Evolutionary conservation across 2,113 vertebrate species (phyloP).

Genomic region (Platichthys flesus): DNA sequence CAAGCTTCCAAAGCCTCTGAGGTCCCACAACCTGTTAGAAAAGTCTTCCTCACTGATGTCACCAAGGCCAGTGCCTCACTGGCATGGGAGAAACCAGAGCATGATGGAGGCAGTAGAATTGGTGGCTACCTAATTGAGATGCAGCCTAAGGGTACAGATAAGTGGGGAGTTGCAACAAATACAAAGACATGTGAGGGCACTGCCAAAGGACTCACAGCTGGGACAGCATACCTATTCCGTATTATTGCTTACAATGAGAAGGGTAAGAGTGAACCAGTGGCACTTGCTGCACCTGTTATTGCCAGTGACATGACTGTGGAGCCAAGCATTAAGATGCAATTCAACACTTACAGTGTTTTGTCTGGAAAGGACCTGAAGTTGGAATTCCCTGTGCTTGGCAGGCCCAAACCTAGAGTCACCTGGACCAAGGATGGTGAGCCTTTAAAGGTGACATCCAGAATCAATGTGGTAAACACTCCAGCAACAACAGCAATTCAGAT

Average conservation of each 20-base stretch:
- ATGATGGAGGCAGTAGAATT: conserved; percentile 96
- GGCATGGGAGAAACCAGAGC: conserved; percentile 95
- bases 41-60: conserved; percentile 91
- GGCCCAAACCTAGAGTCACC: conserved; percentile 88
- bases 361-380: conserved; percentile 93
- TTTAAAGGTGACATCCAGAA: conserved; percentile 93
- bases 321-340: conserved; percentile 89
- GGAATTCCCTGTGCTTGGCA: conserved; percentile 91
- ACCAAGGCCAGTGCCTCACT: conserved; percentile 91
- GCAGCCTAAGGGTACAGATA: conserved; percentile 92
- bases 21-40: conserved; percentile 92
- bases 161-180: conserved; percentile 91
- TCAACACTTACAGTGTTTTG: conserved; percentile 93
- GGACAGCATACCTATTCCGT: conserved; percentile 92
- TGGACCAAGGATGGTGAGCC: conserved; percentile 92
- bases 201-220: conserved; percentile 89
- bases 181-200: conserved; percentile 92
- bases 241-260: conserved; percentile 95
- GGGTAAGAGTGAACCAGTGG: conserved; percentile 94
- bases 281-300: conserved; percentile 91
- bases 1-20: conserved; percentile 94
- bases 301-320: conserved; percentile 93
- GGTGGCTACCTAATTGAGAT: conserved; percentile 97
- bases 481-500: conserved; percentile 88
- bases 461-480: conserved; percentile 88